A percentile compares a stretch with the other conserved stretches of the same genome.
Evolutionary conservation across 2,113 vertebrate genomes (phyloP).

Genomic region (Neolamprologus ventralis): DNA sequence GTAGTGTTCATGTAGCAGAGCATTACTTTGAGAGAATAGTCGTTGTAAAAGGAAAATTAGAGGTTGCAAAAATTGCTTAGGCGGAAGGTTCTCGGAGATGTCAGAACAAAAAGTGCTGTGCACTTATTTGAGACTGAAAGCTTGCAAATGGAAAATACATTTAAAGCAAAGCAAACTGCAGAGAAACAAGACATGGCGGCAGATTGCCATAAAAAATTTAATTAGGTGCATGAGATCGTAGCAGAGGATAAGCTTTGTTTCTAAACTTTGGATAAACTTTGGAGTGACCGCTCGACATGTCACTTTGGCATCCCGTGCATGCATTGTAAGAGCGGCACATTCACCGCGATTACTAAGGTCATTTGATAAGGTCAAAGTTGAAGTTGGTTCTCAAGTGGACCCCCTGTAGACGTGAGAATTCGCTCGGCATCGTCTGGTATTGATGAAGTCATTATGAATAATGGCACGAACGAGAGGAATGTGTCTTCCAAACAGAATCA

Average conservation of each 20-base stretch:
- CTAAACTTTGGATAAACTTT: background rate
- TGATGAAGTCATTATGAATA: constrained; percentile 36
- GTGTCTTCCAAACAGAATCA: background rate
- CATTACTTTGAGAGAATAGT: background rate
- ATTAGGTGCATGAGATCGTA: background rate
- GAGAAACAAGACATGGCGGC: background rate
- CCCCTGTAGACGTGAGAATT: constrained; percentile 32
- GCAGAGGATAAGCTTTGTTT: background rate
- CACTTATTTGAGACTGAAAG: background rate
- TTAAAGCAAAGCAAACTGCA: background rate
- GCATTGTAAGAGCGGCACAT: constrained; percentile 25
- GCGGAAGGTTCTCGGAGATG: background rate
- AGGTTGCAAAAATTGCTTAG: background rate
- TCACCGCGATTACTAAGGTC: constrained; percentile 7
- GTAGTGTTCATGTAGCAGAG: constrained; percentile 12
- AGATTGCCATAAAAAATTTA: background rate
- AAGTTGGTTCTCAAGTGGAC: constrained; percentile 39
- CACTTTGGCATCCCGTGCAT: constrained; percentile 45
- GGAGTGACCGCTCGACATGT: background rate
- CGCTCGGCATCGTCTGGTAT: background rate
- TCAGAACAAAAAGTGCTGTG: background rate
- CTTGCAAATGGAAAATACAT: background rate
- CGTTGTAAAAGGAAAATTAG: constrained; percentile 21
- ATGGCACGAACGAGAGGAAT: constrained; percentile 15
- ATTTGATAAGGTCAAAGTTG: constrained; percentile 39